A percentile compares a stretch with the other conserved stretches of the same genome.
Conservation (phyloP, 2,888 invertebrate species). For the Eurytoma californica region DNA sequence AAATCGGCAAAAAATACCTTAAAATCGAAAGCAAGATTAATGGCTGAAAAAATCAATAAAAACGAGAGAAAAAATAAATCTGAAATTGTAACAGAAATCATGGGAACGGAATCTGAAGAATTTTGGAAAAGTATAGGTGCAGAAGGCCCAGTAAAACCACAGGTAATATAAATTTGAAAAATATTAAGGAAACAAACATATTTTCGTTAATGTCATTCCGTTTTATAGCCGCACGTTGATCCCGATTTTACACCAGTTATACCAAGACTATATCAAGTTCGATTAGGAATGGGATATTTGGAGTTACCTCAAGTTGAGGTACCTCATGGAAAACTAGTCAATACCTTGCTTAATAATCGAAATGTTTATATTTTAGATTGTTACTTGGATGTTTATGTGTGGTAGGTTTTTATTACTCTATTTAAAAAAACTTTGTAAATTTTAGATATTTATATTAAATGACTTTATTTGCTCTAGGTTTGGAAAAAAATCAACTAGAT, state of each 20-base stretch:
- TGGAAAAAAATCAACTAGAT: slow-evolving; percentile 96
- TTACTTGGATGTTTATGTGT: slow-evolving; percentile 94
- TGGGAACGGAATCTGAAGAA: slow-evolving; percentile 87
- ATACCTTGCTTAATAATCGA: slow-evolving; percentile 88
- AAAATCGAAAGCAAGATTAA: slow-evolving; percentile 90
- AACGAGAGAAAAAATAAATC: slow-evolving; percentile 97
- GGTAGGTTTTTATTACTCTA: slow-evolving; percentile 78
- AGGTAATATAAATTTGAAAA: slow-evolving; percentile 67
- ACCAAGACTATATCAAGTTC: slow-evolving; percentile 93
- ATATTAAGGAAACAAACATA: neutral
- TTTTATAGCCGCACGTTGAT: slow-evolving; percentile 83
- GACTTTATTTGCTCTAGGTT: slow-evolving; percentile 79
- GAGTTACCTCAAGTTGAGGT: slow-evolving; percentile 95
- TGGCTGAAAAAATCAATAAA: slow-evolving; percentile 99
- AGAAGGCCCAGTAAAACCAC: slow-evolving; percentile 56
- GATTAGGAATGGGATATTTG: slow-evolving; percentile 98
- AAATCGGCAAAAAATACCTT: slow-evolving; percentile 90
- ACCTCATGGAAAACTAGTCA: slow-evolving; percentile 85
- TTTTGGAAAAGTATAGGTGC: slow-evolving; percentile 89
- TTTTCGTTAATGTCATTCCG: neutral
- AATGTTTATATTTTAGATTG: slow-evolving; percentile 98
- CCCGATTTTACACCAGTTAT: slow-evolving; percentile 80
- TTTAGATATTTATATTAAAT: slow-evolving; percentile 5
- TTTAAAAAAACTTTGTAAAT: slow-evolving; percentile 15
- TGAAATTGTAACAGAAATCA: slow-evolving; percentile 89